phyloP scores from a whole-genome alignment of 2,888 invertebrate genomes.

The Capitulum mitella region DNA sequence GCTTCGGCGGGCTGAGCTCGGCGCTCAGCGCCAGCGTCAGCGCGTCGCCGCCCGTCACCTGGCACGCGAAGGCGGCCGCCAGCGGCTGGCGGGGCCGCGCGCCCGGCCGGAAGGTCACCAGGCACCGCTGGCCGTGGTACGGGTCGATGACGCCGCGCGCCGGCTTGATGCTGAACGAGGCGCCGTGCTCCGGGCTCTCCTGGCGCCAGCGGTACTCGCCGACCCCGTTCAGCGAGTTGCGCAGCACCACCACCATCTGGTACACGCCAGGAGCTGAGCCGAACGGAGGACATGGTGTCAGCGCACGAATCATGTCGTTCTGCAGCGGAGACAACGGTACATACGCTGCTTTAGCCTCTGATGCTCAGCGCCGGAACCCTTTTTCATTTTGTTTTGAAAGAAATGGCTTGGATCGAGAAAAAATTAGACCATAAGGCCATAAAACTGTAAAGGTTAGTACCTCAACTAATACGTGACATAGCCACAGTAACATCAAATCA shows the following conservation, averaged over 20 bases:
- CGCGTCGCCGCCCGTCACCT: conserved; percentile 6
- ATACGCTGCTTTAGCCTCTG: too few species aligned
- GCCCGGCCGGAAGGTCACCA: conserved; percentile 7
- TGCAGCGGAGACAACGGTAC: too few species aligned
- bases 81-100: background rate
- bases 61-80: conserved; percentile 3
- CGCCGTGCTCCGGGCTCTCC: background rate
- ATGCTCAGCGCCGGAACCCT: too few species aligned
- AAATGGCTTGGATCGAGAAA: too few species aligned
- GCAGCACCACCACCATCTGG: conserved; percentile 16
- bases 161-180: background rate
- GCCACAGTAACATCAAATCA: too few species aligned
- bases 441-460: too few species aligned
- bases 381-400: too few species aligned
- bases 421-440: too few species aligned
- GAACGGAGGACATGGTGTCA: too few species aligned
- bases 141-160: conserved; percentile 23
- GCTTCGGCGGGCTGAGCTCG: background rate
- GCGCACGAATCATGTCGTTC: too few species aligned
- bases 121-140: conserved; percentile 20
- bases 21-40: background rate
- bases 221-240: conserved; percentile 18
- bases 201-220: conserved; percentile 15
- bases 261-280: background rate
- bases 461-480: too few species aligned